phyloP scores from a whole-genome alignment of 2,797 vertebrate species.

The Nyctalus aviator region DNA sequence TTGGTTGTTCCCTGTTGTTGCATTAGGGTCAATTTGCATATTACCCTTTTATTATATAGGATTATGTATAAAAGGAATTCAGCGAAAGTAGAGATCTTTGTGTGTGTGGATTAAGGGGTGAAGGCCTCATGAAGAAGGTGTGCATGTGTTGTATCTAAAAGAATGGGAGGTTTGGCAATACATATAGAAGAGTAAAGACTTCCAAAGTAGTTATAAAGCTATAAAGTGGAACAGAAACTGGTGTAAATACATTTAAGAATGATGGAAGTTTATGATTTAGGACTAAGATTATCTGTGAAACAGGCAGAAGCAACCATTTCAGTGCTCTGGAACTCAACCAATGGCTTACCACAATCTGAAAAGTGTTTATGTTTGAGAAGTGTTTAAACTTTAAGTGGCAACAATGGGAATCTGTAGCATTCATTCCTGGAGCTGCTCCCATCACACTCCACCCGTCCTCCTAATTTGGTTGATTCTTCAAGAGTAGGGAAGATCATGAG shows the following conservation, averaged over 20 bases:
- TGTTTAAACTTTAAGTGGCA: background rate
- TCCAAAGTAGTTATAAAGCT: background rate
- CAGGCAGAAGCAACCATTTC: background rate
- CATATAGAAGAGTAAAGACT: background rate
- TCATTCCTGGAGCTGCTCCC: background rate
- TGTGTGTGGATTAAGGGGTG: background rate
- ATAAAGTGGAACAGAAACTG: background rate
- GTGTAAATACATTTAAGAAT: background rate
- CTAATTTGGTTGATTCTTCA: background rate
- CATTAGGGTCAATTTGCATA: no score
- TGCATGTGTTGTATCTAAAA: background rate
- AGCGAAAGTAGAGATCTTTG: background rate
- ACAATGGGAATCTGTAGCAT: background rate
- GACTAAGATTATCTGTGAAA: background rate
- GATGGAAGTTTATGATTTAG: background rate
- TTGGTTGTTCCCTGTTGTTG: no score
- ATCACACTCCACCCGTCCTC: background rate
- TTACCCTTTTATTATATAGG: no score
- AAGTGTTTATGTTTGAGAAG: slow-evolving; percentile 19
- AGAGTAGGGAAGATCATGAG: background rate
- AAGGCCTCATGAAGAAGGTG: background rate
- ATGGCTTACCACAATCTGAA: background rate
- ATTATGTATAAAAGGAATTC: background rate
- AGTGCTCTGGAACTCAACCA: background rate
- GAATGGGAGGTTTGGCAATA: background rate